Evolutionary conservation across 2,113 vertebrate genomes (phyloP).

Genomic region (Saguinus imperator): DNA sequence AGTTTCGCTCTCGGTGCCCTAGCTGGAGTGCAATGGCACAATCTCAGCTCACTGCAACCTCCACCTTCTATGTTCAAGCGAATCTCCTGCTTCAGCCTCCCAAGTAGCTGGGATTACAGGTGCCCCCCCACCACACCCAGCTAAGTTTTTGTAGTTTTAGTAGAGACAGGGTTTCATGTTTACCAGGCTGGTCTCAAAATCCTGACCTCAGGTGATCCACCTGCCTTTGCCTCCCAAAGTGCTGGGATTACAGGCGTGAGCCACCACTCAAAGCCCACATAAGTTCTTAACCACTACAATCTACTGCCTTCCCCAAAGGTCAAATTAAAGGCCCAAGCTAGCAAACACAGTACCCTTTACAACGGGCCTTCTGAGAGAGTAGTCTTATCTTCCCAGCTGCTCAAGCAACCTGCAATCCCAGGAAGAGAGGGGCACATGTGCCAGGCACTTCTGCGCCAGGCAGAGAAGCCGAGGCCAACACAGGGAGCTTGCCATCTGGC

Average conservation of each 20-base stretch:
- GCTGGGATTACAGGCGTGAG: not conserved
- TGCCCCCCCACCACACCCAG: accelerated
- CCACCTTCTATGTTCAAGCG: not conserved
- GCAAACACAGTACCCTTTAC: not conserved
- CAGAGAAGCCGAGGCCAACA: not conserved
- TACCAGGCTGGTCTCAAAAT: not conserved
- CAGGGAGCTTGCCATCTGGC: not conserved
- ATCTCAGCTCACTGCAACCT: not conserved
- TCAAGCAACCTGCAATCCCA: not conserved
- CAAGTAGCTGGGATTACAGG: not conserved
- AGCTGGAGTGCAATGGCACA: not conserved
- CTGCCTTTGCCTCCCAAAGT: not conserved
- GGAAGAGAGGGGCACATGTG: not conserved
- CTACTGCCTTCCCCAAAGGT: not conserved
- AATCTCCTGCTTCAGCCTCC: not conserved
- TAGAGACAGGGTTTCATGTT: not conserved
- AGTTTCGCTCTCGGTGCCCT: not conserved
- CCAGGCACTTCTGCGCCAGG: not conserved
- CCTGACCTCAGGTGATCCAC: not conserved
- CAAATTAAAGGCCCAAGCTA: not conserved
- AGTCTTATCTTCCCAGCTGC: not conserved
- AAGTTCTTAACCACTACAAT: not conserved
- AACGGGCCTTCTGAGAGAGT: not conserved
- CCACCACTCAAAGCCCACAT: not conserved
- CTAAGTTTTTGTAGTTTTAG: not conserved